Percentiles rank a stretch among this genome's conserved stretches.
These are phyloP conservation scores for Rynchops niger DNA, from an alignment of 2,113 vertebrate genomes.

Conservation along the genomic window DNA sequence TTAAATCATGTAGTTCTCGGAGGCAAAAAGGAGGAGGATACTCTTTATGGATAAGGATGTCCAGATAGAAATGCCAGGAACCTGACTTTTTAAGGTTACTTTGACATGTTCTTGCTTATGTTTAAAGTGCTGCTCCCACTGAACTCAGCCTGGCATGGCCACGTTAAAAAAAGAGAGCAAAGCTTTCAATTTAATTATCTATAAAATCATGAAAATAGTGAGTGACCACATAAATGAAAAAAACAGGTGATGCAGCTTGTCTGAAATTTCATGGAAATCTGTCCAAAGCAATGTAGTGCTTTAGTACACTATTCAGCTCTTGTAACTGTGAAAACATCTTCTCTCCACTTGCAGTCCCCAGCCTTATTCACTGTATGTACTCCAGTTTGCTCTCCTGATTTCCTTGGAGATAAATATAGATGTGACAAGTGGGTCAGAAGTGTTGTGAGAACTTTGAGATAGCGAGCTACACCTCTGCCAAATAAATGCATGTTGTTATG, in stretches of 20 bases:
- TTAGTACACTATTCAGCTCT: not conserved
- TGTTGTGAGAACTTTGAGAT: not conserved
- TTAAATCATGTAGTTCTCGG: not conserved
- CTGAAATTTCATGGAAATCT: not conserved
- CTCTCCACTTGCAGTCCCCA: not conserved
- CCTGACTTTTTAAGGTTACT: not conserved
- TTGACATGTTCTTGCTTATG: not conserved
- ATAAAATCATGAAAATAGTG: not conserved
- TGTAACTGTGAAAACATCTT: not conserved
- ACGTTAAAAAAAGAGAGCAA: not conserved
- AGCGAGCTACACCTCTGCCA: not conserved
- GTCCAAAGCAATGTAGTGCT: not conserved
- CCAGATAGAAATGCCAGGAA: not conserved
- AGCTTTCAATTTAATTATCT: not conserved
- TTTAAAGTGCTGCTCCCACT: not conserved
- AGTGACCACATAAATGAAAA: not conserved
- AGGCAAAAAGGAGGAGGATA: not conserved
- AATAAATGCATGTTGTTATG: not conserved
- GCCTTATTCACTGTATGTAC: accelerated
- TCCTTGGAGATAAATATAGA: not conserved
- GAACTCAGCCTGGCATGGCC: not conserved
- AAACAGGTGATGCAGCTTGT: not conserved
- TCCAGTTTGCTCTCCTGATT: not conserved
- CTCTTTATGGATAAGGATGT: not conserved
- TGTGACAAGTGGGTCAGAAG: not conserved